These are phyloP conservation scores for Penaeus japonicus DNA, from an alignment of 1,140 invertebrate species.

Conservation along the genomic window DNA sequence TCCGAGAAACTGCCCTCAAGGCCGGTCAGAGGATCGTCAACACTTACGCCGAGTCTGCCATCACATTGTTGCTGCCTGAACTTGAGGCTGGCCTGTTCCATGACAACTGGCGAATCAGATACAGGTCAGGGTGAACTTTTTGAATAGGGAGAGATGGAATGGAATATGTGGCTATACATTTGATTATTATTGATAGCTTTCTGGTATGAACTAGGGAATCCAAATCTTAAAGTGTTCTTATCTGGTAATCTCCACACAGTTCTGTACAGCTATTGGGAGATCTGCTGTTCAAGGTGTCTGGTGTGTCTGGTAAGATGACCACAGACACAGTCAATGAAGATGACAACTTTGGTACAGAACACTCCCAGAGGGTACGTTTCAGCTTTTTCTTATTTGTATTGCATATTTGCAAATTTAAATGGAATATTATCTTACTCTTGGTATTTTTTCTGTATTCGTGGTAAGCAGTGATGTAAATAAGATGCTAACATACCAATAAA, in stretches of 20 bases:
- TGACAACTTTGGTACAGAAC: slow-evolving; percentile 98
- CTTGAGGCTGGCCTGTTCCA: slow-evolving; percentile 93
- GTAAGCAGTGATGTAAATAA: too few relatives aligned
- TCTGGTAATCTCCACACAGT: slow-evolving; percentile 65
- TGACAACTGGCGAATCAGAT: slow-evolving; percentile 98
- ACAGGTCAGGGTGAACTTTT: slow-evolving; percentile 66
- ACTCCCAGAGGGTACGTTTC: slow-evolving; percentile 77
- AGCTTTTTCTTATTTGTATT: not conserved
- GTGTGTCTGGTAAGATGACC: slow-evolving; percentile 98
- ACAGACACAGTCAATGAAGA: slow-evolving; percentile 98
- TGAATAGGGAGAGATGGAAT: not conserved
- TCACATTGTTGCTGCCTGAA: slow-evolving; percentile 90
- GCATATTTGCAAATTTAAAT: not conserved
- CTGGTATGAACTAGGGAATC: not conserved
- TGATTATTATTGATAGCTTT: not conserved
- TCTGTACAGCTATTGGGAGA: slow-evolving; percentile 97
- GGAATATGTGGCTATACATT: not conserved
- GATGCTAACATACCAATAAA: not conserved
- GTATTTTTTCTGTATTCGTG: not conserved
- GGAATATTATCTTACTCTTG: not conserved
- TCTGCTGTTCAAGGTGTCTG: slow-evolving; percentile 94
- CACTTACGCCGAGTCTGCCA: slow-evolving; percentile 95
- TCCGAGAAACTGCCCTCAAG: slow-evolving; percentile 93
- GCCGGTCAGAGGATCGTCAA: slow-evolving; percentile 98
- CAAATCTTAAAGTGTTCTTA: not conserved